These are phyloP conservation scores for Carterocephalus palaemon DNA, from an alignment of 2,888 invertebrate genomes.

Conservation along the genomic window DNA sequence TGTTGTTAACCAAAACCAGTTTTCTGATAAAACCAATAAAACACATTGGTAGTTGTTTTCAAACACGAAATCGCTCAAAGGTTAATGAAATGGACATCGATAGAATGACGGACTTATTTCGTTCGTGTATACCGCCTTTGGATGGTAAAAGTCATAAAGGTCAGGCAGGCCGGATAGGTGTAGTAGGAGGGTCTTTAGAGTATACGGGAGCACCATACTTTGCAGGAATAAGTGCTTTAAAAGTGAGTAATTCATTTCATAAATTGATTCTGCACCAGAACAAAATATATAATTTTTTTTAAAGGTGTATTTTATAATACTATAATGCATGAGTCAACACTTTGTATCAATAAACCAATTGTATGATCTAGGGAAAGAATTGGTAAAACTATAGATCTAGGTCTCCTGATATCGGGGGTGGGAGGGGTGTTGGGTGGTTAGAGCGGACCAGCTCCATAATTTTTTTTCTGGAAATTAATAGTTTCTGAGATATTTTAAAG, in stretches of 20 bases:
- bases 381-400: too few relatives aligned
- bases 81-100: constrained; percentile 38
- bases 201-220: constrained; percentile 99
- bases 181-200: constrained; percentile 96
- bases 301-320: too few relatives aligned
- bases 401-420: too few relatives aligned
- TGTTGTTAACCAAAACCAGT: constrained; percentile 4
- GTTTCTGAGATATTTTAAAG: too few relatives aligned
- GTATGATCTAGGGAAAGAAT: too few relatives aligned
- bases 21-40: constrained; percentile 1
- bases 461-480: too few relatives aligned
- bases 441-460: too few relatives aligned
- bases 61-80: background rate
- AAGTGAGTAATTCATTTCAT: constrained; percentile 62
- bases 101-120: constrained; percentile 44
- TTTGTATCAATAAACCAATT: too few relatives aligned
- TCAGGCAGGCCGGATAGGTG: constrained; percentile 92
- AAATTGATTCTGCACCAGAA: too few relatives aligned
- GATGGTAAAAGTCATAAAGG: constrained; percentile 88
- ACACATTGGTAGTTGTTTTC: background rate
- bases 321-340: too few relatives aligned
- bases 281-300: too few relatives aligned
- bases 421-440: too few relatives aligned
- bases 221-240: constrained; percentile 92
- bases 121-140: constrained; percentile 80